Conservation (phyloP, 1,140 invertebrate species). For the Leptinotarsa defecta region DNA sequence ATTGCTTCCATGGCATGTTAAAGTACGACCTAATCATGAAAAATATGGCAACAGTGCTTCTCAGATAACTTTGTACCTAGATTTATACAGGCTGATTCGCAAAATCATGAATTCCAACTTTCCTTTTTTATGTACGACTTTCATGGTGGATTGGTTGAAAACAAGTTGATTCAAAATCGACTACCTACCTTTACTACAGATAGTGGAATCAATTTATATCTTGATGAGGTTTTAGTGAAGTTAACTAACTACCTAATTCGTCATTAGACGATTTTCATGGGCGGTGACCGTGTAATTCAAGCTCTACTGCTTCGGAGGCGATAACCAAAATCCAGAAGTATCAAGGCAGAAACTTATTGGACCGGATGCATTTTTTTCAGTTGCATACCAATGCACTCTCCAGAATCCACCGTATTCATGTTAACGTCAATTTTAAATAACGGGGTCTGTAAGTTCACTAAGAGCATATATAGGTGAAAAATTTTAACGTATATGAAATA, state of each 20-base stretch:
- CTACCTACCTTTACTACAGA: background rate
- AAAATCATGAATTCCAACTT: conserved; percentile 9
- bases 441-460: too few species aligned
- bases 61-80: background rate
- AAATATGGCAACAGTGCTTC: conserved; percentile 12
- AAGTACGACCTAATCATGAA: too few species aligned
- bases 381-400: too few species aligned
- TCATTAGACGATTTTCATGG: background rate
- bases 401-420: too few species aligned
- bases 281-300: background rate
- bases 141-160: background rate
- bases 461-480: too few species aligned
- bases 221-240: background rate
- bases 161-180: background rate
- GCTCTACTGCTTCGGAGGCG: background rate
- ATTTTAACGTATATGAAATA: too few species aligned
- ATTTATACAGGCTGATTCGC: background rate
- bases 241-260: background rate
- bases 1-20: too few species aligned
- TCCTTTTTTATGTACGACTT: conserved; percentile 1
- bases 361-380: too few species aligned
- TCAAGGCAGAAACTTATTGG: too few species aligned
- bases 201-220: background rate
- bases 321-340: too few species aligned
- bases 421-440: too few species aligned